Conservation (phyloP, 2,888 invertebrate genomes). For the Papilio elwesi region DNA sequence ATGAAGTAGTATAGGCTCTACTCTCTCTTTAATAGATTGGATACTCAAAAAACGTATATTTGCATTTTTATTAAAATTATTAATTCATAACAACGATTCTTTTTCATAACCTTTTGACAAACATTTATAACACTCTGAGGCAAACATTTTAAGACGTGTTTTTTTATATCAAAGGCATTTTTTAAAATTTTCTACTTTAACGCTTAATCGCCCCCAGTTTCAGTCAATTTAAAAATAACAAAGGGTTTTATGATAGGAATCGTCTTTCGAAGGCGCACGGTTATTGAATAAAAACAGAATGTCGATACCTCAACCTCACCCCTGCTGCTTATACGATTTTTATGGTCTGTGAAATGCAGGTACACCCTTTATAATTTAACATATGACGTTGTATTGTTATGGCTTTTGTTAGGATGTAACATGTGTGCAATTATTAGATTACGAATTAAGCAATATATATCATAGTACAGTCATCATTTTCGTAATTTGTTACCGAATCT, state of each 20-base stretch:
- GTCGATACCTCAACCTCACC: conserved; percentile 61
- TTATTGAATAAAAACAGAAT: conserved; percentile 74
- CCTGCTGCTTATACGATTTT: conserved; percentile 66
- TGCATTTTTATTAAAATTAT: too few relatives aligned
- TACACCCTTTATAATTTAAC: conserved; percentile 58
- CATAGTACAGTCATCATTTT: neutral
- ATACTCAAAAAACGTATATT: too few relatives aligned
- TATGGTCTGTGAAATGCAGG: conserved; percentile 72
- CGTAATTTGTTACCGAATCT: neutral
- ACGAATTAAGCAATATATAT: neutral
- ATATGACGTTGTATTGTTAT: conserved; percentile 45
- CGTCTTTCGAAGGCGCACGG: conserved; percentile 61
- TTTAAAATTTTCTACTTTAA: conserved; percentile 30
- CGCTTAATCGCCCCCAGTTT: conserved; percentile 56
- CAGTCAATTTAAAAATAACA: conserved; percentile 72
- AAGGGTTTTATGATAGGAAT: conserved; percentile 66
- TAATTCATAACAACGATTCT: neutral
- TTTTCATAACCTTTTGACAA: neutral
- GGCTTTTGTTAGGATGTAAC: conserved; percentile 38
- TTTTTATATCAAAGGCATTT: conserved; percentile 28
- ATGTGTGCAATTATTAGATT: neutral
- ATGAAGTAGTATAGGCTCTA: too few relatives aligned
- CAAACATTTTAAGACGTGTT: conserved; percentile 17
- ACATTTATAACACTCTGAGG: neutral
- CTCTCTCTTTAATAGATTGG: too few relatives aligned